Evolutionary conservation across 2,888 invertebrate species (phyloP).

Genomic region (Doris montereyensis): DNA sequence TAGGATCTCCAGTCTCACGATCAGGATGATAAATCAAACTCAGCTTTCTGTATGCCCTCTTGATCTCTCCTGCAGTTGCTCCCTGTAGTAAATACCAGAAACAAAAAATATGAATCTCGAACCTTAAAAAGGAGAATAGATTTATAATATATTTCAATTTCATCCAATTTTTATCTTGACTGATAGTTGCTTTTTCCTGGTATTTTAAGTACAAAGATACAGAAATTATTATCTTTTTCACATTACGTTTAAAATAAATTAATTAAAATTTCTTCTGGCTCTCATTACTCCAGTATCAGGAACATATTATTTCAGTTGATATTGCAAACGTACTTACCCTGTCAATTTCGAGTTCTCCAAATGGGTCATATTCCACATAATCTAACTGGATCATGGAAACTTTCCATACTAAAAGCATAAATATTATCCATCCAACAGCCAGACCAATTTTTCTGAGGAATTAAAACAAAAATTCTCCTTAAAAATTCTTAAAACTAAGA

Average conservation of each 20-base stretch:
- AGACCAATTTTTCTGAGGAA: slow-evolving; percentile 78
- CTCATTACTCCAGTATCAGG: too few relatives aligned
- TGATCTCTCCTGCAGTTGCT: slow-evolving; percentile 90
- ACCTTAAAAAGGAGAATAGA: too few relatives aligned
- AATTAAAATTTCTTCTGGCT: too few relatives aligned
- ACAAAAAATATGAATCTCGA: too few relatives aligned
- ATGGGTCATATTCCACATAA: slow-evolving; percentile 99
- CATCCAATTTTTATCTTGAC: too few relatives aligned
- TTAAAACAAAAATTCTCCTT: too few relatives aligned
- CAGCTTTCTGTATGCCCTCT: slow-evolving; percentile 94
- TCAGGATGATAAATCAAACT: slow-evolving; percentile 97
- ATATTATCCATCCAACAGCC: slow-evolving; percentile 73
- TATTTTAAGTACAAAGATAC: background rate
- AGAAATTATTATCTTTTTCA: background rate
- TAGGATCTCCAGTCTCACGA: slow-evolving; percentile 96
- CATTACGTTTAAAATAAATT: background rate
- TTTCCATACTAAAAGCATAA: slow-evolving; percentile 74
- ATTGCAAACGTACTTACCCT: slow-evolving; percentile 79
- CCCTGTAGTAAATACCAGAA: slow-evolving; percentile 79
- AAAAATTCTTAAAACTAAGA: too few relatives aligned
- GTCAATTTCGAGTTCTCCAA: slow-evolving; percentile 92
- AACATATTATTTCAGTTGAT: too few relatives aligned
- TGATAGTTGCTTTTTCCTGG: background rate
- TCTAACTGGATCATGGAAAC: slow-evolving; percentile 96
- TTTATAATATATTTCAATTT: too few relatives aligned